Evolutionary conservation across 1,140 invertebrate species (phyloP), one percentile per base, ranked within the genome.

Genomic region (Drosophila mayri): DNA sequence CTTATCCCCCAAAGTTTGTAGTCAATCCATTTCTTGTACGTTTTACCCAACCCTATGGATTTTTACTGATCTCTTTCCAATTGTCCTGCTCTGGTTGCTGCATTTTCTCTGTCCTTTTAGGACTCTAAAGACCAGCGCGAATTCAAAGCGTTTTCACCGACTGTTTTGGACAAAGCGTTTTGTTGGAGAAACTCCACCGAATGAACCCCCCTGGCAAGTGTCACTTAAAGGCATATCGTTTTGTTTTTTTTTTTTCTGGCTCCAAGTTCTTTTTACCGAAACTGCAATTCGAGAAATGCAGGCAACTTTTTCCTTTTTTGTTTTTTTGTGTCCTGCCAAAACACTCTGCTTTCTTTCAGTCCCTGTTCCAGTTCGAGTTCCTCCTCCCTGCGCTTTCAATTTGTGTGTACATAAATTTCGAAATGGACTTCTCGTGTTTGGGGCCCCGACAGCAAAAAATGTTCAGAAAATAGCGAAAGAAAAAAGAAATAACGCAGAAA

Each of bases 391-490:
- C 74, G 74, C 70, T 90, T 88, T 85, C 85, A 88, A 90, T 90
- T 88, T 88, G 86, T 88, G 85, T 88, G 85, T 85, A 88, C 81
- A 88, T 88, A 88, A 88, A 88, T 90, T 90, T 85, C 81, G 81
- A 79, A 88, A 88, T 88, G 85, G 85, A 88, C 84, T 88, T 88
- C 80, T 88, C 84, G 77, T 88, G 84, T 88, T 90, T 66, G 61
- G 62, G 62, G 47, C 59, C 54, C 72, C 65, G 67, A 79, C 79
- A 73, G 54, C 30, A 78, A 76, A 44, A 47, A 70, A 76, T 59
- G 65, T 70, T 40, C 41, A 55, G 22, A 73, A 57, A 61, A 70
- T 30, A 49, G 57, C 35, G 20, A 57, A 37, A 32, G 20, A 57
- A 41, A 62, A 49, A 35, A 32, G 32, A 54, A 37, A 50, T 50